A percentile compares a stretch with the other conserved stretches of the same genome.
These are phyloP conservation scores for Cyaniris semiargus DNA, from an alignment of 2,888 invertebrate genomes.

Conservation along the genomic window DNA sequence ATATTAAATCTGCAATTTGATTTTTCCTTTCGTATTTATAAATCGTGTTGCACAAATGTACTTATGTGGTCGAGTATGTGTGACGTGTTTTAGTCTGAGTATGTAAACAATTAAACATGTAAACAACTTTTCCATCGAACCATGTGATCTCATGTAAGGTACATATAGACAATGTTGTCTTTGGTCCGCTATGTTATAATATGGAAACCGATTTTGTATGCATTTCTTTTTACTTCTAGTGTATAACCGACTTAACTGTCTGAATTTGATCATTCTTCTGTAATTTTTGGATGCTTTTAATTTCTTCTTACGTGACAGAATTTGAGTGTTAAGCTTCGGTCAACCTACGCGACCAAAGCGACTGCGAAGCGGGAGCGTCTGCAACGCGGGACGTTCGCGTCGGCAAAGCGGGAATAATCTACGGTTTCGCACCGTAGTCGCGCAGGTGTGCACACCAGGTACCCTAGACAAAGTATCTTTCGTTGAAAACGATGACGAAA, in stretches of 20 bases:
- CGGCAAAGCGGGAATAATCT: too few relatives aligned
- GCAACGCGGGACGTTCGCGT: too few relatives aligned
- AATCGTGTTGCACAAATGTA: constrained; percentile 76
- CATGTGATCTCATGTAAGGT: constrained; percentile 71
- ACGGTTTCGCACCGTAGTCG: too few relatives aligned
- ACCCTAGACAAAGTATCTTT: too few relatives aligned
- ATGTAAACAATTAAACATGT: constrained; percentile 56
- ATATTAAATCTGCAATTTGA: constrained; percentile 60
- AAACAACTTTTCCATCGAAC: constrained; percentile 60
- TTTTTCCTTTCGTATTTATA: constrained; percentile 67
- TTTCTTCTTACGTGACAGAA: not conserved
- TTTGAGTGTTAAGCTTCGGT: not conserved
- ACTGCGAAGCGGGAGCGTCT: too few relatives aligned
- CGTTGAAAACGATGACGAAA: too few relatives aligned
- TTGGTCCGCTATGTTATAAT: constrained; percentile 5
- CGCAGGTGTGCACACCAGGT: too few relatives aligned
- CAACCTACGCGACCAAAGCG: too few relatives aligned
- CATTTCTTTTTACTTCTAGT: not conserved
- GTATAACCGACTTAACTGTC: not conserved
- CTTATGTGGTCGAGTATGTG: constrained; percentile 62
- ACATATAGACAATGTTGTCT: constrained; percentile 39
- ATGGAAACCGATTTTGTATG: not conserved
- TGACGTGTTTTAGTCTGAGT: constrained; percentile 53
- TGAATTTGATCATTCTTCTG: not conserved
- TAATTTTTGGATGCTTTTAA: not conserved